Percentiles rank a stretch among this genome's conserved stretches.
Evolutionary conservation across 2,113 vertebrate species (phyloP).

Genomic region (Prinia subflava): DNA sequence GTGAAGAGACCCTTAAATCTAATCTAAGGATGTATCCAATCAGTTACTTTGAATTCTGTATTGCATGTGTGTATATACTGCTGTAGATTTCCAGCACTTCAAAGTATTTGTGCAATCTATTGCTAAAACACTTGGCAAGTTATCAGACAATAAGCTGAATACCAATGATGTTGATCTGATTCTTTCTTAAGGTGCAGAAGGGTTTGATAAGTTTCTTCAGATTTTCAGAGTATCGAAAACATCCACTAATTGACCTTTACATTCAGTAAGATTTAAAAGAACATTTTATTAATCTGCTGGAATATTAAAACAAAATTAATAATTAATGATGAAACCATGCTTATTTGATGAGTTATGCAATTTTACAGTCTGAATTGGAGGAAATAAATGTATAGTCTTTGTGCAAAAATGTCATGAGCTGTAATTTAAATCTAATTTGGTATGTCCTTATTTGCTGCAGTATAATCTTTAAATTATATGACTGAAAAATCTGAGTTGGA

Average conservation of each 20-base stretch:
- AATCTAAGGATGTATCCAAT: background rate
- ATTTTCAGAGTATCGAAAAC: slow-evolving; percentile 28
- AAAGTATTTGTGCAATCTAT: slow-evolving; percentile 44
- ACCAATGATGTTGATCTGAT: slow-evolving; percentile 57
- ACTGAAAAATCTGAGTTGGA: background rate
- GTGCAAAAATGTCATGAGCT: background rate
- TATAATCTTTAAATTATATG: background rate
- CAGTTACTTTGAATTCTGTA: slow-evolving; percentile 22
- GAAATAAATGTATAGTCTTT: background rate
- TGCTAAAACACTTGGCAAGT: slow-evolving; percentile 52
- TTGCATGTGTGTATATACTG: background rate
- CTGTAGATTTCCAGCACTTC: slow-evolving; percentile 8
- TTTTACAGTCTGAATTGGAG: background rate
- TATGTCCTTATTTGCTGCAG: background rate
- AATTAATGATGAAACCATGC: background rate
- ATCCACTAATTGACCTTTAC: slow-evolving; percentile 27
- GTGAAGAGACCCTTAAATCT: slow-evolving; percentile 32
- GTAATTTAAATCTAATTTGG: background rate
- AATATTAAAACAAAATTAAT: background rate
- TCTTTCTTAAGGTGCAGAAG: slow-evolving; percentile 1
- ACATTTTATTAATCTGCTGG: slow-evolving; percentile 6
- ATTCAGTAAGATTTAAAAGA: slow-evolving; percentile 23
- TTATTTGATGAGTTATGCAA: background rate
- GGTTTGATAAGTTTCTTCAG: slow-evolving; percentile 41
- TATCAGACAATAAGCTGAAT: slow-evolving; percentile 57